phyloP scores from a whole-genome alignment of 2,888 invertebrate genomes.

The Torymus aiolomorphi region DNA sequence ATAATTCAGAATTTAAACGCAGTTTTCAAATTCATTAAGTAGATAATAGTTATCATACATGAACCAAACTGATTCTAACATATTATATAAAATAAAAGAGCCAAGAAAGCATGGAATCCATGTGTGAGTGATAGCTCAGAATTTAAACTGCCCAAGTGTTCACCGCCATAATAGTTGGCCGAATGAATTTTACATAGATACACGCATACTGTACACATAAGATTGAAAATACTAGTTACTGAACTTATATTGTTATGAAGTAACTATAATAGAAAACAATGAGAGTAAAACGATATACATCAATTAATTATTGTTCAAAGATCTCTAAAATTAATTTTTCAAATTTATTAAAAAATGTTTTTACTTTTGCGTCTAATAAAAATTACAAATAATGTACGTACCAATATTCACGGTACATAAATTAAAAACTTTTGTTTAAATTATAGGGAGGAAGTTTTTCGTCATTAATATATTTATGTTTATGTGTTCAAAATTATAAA shows the following conservation, averaged over 20 bases:
- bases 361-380: slow-evolving; percentile 14
- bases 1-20: not conserved
- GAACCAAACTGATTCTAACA: slow-evolving; percentile 51
- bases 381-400: slow-evolving; percentile 4
- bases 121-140: slow-evolving; percentile 62
- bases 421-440: slow-evolving; percentile 12
- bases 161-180: slow-evolving; percentile 68
- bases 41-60: slow-evolving; percentile 35
- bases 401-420: slow-evolving; percentile 10
- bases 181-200: slow-evolving; percentile 68
- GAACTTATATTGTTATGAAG: slow-evolving; percentile 42
- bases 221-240: slow-evolving; percentile 45
- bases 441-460: slow-evolving; percentile 28
- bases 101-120: slow-evolving; percentile 55
- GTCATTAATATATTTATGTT: slow-evolving; percentile 11
- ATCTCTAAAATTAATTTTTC: slow-evolving; percentile 34
- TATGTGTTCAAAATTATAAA: slow-evolving; percentile 15
- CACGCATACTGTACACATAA: slow-evolving; percentile 48
- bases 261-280: slow-evolving; percentile 40
- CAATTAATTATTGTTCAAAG: slow-evolving; percentile 34
- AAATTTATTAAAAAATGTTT: slow-evolving; percentile 8
- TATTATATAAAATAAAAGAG: slow-evolving; percentile 48
- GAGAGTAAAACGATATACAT: slow-evolving; percentile 33
- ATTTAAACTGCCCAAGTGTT: slow-evolving; percentile 74
- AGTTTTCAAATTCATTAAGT: slow-evolving; percentile 19